phyloP scores from a whole-genome alignment of 2,888 invertebrate genomes.

The Mesodorylaimus sp. region DNA sequence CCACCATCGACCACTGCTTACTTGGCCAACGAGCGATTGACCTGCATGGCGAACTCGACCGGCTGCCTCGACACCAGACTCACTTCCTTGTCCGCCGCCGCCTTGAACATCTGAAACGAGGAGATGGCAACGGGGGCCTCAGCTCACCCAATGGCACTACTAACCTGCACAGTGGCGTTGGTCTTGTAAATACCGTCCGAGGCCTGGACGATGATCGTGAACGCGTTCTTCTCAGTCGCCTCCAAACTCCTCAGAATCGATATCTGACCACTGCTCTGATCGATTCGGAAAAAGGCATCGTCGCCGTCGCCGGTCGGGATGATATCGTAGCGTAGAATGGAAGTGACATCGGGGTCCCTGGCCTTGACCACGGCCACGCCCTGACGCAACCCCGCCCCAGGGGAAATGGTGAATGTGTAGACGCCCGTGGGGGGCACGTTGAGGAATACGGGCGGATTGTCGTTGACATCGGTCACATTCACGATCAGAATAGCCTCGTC shows the following conservation, averaged over 20 bases:
- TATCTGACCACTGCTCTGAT: background rate
- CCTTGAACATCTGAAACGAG: too few relatives aligned
- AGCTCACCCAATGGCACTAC: background rate
- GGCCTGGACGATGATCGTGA: background rate
- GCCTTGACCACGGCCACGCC: conserved; percentile 5
- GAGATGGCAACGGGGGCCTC: too few relatives aligned
- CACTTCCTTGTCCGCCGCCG: too few relatives aligned
- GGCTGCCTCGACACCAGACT: too few relatives aligned
- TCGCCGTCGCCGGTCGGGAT: background rate
- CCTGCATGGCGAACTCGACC: too few relatives aligned
- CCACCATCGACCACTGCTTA: too few relatives aligned
- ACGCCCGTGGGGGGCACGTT: conserved; percentile 7
- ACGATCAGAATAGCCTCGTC: conserved; percentile 8
- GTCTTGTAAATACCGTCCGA: background rate
- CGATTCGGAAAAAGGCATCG: background rate
- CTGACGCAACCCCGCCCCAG: background rate
- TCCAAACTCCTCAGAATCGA: background rate
- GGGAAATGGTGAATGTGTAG: conserved; percentile 12
- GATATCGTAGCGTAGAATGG: background rate
- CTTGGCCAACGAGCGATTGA: too few relatives aligned
- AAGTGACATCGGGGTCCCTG: background rate
- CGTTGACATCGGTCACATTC: conserved; percentile 9
- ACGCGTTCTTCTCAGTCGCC: background rate
- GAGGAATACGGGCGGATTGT: conserved; percentile 5
- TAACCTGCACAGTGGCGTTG: background rate